These are phyloP conservation scores for Osmerus eperlanus DNA, from an alignment of 2,113 vertebrate genomes.

Conservation along the genomic window DNA sequence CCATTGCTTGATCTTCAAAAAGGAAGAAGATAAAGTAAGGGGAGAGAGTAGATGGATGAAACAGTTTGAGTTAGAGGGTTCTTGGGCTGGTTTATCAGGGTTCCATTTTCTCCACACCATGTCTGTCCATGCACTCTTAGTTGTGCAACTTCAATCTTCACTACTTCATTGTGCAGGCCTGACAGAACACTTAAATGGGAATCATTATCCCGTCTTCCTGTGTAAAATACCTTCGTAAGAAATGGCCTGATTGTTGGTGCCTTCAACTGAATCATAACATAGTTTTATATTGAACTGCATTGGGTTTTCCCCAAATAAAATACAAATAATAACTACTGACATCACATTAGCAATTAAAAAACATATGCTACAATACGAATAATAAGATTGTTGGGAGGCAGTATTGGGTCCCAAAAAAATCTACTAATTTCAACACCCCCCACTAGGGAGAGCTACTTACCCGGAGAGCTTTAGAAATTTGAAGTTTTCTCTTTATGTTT, in stretches of 20 bases:
- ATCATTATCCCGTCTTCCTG: too few relatives aligned
- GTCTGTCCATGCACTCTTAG: constrained; percentile 27
- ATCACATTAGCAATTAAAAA: too few relatives aligned
- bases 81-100: constrained; percentile 46
- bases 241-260: too few relatives aligned
- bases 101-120: constrained; percentile 36
- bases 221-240: too few relatives aligned
- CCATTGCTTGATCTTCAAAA: constrained; percentile 80
- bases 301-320: too few relatives aligned
- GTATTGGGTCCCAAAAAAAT: not conserved
- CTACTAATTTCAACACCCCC: not conserved
- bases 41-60: constrained; percentile 63
- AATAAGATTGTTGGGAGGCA: too few relatives aligned
- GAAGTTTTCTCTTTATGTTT: too few relatives aligned
- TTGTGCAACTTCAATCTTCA: constrained; percentile 33
- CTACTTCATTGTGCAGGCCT: constrained; percentile 19
- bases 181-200: constrained; percentile 3
- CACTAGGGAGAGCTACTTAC: constrained; percentile 4
- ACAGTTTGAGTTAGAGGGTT: constrained; percentile 51
- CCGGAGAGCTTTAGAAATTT: too few relatives aligned
- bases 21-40: constrained; percentile 62
- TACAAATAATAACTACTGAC: too few relatives aligned
- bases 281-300: too few relatives aligned
- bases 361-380: too few relatives aligned
- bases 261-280: too few relatives aligned